phyloP scores from a whole-genome alignment of 2,797 vertebrate species.

The Cossypha niveicapilla region DNA sequence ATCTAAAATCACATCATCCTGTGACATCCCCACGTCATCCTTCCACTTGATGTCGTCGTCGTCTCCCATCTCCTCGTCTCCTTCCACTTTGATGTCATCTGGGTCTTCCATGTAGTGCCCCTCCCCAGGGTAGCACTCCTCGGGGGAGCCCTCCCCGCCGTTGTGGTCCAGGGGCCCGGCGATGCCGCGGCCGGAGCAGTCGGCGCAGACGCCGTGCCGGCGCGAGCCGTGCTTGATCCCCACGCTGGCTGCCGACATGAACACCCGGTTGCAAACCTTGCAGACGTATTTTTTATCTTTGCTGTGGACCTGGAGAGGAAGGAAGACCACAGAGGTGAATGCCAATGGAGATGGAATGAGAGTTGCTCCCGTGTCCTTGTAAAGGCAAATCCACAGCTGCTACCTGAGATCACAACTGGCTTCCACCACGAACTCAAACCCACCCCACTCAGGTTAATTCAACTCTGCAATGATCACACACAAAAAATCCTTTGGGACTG shows the following conservation, averaged over 20 bases:
- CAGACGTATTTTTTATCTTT: slow-evolving; percentile 99
- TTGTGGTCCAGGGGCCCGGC: slow-evolving; percentile 82
- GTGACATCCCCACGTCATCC: slow-evolving; percentile 82
- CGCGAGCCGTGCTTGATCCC: slow-evolving; percentile 96
- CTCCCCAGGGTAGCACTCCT: slow-evolving; percentile 84
- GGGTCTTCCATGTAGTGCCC: slow-evolving; percentile 81
- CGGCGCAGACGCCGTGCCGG: slow-evolving; percentile 90
- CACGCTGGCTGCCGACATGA: slow-evolving; percentile 96
- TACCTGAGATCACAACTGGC: accelerated
- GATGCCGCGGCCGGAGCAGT: slow-evolving; percentile 88
- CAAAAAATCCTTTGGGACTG: neutral
- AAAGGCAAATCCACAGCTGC: neutral
- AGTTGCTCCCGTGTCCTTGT: accelerated
- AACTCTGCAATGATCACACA: neutral
- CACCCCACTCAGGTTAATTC: accelerated
- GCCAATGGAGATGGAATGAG: accelerated
- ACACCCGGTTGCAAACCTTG: slow-evolving; percentile 95
- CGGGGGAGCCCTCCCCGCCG: slow-evolving; percentile 85
- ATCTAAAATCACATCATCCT: slow-evolving; percentile 82
- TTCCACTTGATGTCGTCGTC: slow-evolving; percentile 93
- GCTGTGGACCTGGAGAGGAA: slow-evolving; percentile 88
- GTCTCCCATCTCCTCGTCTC: slow-evolving; percentile 82
- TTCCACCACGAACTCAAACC: accelerated
- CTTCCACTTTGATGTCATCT: slow-evolving; percentile 83
- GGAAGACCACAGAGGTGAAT: neutral